phyloP scores from a whole-genome alignment of 2,113 vertebrate species.

The Macquaria australasica region DNA sequence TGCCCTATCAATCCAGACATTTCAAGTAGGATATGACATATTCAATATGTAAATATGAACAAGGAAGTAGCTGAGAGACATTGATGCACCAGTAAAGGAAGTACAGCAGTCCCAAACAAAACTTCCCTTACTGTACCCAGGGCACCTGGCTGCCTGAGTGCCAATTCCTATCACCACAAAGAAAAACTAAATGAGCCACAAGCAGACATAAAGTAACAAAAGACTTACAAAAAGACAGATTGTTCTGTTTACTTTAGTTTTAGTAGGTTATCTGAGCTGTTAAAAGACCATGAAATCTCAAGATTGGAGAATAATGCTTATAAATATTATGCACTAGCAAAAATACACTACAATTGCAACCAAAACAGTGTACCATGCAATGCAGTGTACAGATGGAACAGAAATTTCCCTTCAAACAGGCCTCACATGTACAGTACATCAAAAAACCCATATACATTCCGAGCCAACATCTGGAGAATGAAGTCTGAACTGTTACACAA shows the following conservation, averaged over 20 bases:
- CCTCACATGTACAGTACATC: background rate
- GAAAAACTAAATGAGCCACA: background rate
- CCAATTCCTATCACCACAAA: background rate
- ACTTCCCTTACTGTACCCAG: background rate
- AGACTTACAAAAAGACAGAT: background rate
- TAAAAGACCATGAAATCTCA: background rate
- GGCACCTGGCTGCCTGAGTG: background rate
- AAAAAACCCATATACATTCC: constrained; percentile 5
- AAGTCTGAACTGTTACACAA: constrained; percentile 44
- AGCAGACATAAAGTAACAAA: background rate
- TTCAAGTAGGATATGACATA: background rate
- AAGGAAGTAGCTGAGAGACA: background rate
- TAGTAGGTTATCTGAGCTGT: too few species aligned
- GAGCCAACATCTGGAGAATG: constrained; percentile 47
- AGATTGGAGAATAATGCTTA: background rate
- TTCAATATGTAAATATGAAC: background rate
- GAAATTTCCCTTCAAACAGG: background rate
- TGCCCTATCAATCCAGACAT: background rate
- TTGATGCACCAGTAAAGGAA: background rate
- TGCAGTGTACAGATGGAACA: background rate
- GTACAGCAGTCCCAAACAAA: background rate
- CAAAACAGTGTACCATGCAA: background rate
- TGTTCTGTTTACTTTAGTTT: background rate
- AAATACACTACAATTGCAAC: background rate
- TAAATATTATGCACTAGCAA: background rate